A percentile compares a stretch with the other conserved stretches of the same genome.
Conservation (phyloP, 2,888 invertebrate genomes). For the Tribolium freemani region DNA sequence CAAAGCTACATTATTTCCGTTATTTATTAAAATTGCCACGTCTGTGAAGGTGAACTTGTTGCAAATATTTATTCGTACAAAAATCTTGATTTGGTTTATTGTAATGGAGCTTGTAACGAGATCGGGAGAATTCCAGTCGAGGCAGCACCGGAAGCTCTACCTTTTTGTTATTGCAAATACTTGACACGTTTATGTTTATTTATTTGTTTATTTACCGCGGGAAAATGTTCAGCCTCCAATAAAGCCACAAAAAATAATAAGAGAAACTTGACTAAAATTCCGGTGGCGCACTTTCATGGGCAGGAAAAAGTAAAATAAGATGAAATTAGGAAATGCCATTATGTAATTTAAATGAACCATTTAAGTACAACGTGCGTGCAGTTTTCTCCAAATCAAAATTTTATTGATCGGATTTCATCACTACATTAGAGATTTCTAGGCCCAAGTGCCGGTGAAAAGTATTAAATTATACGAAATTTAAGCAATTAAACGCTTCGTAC, state of each 20-base stretch:
- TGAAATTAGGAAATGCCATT: slow-evolving; percentile 2
- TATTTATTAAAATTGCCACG: slow-evolving; percentile 12
- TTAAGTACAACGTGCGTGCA: background rate
- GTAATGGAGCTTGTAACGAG: slow-evolving; percentile 10
- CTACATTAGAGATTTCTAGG: slow-evolving; percentile 1
- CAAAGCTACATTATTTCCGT: slow-evolving; percentile 22
- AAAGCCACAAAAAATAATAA: background rate
- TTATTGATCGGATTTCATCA: slow-evolving; percentile 23
- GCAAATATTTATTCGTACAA: slow-evolving; percentile 21
- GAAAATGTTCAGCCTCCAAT: background rate
- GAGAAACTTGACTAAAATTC: background rate
- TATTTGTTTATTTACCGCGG: slow-evolving; percentile 2
- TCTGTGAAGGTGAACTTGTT: slow-evolving; percentile 24
- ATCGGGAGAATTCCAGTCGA: background rate
- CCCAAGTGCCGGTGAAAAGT: slow-evolving; percentile 9
- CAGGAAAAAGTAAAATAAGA: background rate
- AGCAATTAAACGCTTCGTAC: slow-evolving; percentile 1
- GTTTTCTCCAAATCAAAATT: slow-evolving; percentile 9
- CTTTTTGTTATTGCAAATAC: slow-evolving; percentile 1
- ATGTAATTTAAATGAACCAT: slow-evolving; percentile 3
- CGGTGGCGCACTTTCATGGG: background rate
- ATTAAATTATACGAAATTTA: background rate
- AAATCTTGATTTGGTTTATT: slow-evolving; percentile 16
- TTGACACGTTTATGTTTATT: background rate
- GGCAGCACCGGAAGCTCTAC: slow-evolving; percentile 12